Base-by-base conservation (phyloP, 2,113 vertebrate genomes). In the Australoheros scitulus region DNA sequence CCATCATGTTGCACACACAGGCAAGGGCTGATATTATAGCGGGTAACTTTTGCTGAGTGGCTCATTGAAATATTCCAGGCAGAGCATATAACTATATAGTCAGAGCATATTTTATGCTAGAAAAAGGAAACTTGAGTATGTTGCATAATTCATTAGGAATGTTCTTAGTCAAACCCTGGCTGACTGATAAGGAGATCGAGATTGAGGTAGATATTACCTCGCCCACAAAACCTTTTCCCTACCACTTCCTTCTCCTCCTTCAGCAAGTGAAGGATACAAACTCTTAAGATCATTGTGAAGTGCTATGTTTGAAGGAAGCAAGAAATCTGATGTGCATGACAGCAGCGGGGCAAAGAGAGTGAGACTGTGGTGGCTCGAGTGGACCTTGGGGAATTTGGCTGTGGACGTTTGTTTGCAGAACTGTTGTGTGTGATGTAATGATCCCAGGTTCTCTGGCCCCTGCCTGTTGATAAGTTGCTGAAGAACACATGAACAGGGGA, bases 401-500 rank as follows among this genome's bases (percentile, higher is more conserved):
- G 63, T 81, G 79, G 60, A 6, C 18, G 76, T 91, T 81, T 88
- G 83, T 90, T 89, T 91, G 83, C 77, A 24, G 63, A 80, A 77
- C 38, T 79, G 79, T 64, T 75, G 84, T 87, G 86, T 89, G 92
- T 92, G 92, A 94, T 93, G 92, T 94, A 93, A 91, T 87, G 93
- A 92, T 95, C 93, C 84, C 77, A 70, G 92, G 86, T 90, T 93
- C 87, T 94, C 89, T 92, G 90, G 93, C 91, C 91, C 86, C 91
- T 88, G 95, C 93, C 92, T 94, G 94, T 95, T 96, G 95, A 96
- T 96, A 95, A 95, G 95, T 95, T 95, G 93, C 85, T 85, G 93
- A 89, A 87, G 90, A 92, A 89, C 92, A 85, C 88, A 87, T 86
- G 93, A 94, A 92, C 87, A 80, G 92, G 87, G 88, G 89, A 88